Evolutionary conservation across 2,888 invertebrate genomes (phyloP), one percentile per base, ranked within the genome.

Genomic region (Smittia aterrima): DNA sequence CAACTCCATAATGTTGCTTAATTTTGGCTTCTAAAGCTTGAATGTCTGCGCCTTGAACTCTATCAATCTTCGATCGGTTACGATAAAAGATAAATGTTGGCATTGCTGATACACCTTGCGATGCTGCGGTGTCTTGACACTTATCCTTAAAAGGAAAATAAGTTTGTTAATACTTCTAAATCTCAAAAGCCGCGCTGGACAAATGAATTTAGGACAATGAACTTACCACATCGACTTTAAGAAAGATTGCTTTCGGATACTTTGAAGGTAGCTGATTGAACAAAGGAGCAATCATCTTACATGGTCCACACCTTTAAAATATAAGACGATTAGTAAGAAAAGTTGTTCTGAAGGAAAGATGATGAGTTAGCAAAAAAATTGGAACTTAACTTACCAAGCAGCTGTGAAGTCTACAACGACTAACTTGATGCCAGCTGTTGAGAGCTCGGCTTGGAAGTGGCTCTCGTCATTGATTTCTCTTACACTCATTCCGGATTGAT

Each of bases 81-180:
- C 92, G 89, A 82, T 93, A 98, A 81, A 98, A 95, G 77, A 96
- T 89, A 80, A 99, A 99, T 0, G 99, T 99, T 24, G 99, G 99
- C 97, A 99, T 98, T 0, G 97, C 95, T 75, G 91, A 91, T 53
- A 99, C 93, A 74, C 94, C 94, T 80, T 98, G 93, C 13, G 88
- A 85, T 25, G 90, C 88, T 1, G 98, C 96, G 9, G 93, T 93
- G 78, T 94, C 96, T 78, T 90, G 90, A 79, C 95, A 97, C 82
- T 91, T 89, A 80, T 98, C 98, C 58, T 58, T 58, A 11, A 58
- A 58, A 22, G 18, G 32, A 32, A 32, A 32, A 32, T 98, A 97
- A 82, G 97, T 96, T 11, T 11, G 9, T 11, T 40, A 40, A 40
- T 11, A 40, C 11, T 40, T 40, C 7, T 40, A 11, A 40, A 11